Conservation (phyloP, 2,888 invertebrate genomes). For the Physocephala rufipes region DNA sequence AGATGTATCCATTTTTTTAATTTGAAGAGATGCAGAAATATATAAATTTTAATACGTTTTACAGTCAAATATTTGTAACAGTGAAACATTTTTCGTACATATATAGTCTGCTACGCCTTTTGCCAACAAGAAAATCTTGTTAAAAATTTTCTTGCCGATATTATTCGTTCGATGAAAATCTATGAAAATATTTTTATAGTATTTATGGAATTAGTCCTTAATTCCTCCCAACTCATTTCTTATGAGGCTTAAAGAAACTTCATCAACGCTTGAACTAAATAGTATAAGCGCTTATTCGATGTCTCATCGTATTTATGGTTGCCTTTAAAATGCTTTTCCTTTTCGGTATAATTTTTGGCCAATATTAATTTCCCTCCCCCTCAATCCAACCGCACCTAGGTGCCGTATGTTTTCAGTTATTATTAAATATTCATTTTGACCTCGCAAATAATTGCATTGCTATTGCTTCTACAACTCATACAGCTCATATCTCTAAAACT, state of each 20-base stretch:
- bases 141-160: too few relatives aligned
- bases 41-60: too few relatives aligned
- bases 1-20: too few relatives aligned
- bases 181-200: too few relatives aligned
- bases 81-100: too few relatives aligned
- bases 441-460: constrained; percentile 14
- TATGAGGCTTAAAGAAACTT: not conserved
- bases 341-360: not conserved
- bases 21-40: too few relatives aligned
- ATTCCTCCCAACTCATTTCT: not conserved
- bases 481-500: too few relatives aligned
- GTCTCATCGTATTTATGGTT: constrained; percentile 11
- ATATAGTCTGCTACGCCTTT: too few relatives aligned
- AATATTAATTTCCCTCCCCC: not conserved
- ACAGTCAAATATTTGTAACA: too few relatives aligned
- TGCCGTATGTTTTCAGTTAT: not conserved
- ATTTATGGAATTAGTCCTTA: too few relatives aligned
- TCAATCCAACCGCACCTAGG: not conserved
- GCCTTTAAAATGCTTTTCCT: not conserved
- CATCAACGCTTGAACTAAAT: not conserved
- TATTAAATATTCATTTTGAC: constrained; percentile 30
- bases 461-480: not conserved
- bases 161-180: too few relatives aligned
- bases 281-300: not conserved
- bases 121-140: too few relatives aligned